Base-by-base conservation (phyloP, 2,797 vertebrate species). In the Eurystomus glaucurus region DNA sequence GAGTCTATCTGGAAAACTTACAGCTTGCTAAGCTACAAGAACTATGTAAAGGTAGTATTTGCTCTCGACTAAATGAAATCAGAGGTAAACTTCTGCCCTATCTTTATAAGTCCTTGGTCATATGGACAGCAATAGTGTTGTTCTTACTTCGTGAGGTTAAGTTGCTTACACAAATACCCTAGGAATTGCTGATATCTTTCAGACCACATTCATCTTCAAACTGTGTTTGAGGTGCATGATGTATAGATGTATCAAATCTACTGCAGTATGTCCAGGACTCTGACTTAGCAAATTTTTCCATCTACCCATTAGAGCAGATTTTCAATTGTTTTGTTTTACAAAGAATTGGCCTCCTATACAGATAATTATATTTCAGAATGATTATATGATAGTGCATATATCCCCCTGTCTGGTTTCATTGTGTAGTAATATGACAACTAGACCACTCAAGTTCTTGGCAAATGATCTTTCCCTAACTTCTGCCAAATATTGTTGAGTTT, bases 401-500 rank as follows among this genome's bases (percentile, higher is more conserved):
- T 48, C 19, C 37, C 5, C 14, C 31, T 48, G 43, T 62, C 23
- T 80, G 23, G 14, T 64, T 94, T 90, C 16, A 35, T 21, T 65
- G 22, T 33, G 26, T 37, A 64, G 17, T 48, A 72, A 66, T 71
- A 68, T 57, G 45, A 87, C 51, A 76, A 51, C 9, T 55, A 45
- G 43, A 57, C 5, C 23, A 33, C 22, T 66, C 39, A 35, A 76
- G n/a, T 85, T 82, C 48, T 68, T 75, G 62, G 16, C 3, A 86
- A 86, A 88, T 71, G 18, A 54, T 23, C 8, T 92, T 54, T 79
- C 14, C 55, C 28, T 85, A 66, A 55, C 2, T 76, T 90, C 35
- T 87, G 43, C 22, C 54, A 79, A 91, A 93, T 11, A 25, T n/a
- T 85, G 22, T 8, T 80, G 51, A 77, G 46, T 2, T 57, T 85